Percentiles rank a stretch among this genome's conserved stretches.
Conservation (phyloP, 2,888 invertebrate species). For the Omphaloscelis lunosa region DNA sequence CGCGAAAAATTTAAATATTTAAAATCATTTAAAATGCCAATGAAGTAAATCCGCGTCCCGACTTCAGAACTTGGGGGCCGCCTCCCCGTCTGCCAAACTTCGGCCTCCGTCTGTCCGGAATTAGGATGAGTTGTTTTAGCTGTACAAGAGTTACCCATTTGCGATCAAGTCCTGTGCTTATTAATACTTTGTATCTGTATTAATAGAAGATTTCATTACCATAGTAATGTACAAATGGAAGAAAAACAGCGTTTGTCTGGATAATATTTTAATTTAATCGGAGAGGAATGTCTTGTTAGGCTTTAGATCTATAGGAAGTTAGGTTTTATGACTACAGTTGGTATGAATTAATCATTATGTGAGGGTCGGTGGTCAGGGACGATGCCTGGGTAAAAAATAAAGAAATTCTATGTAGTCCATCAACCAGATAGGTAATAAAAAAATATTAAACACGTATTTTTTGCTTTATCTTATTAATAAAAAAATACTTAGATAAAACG, state of each 20-base stretch:
- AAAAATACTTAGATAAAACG: too few species aligned
- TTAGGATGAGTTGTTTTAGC: slow-evolving; percentile 69
- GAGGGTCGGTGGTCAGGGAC: neutral
- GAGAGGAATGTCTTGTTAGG: slow-evolving; percentile 31
- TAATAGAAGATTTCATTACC: slow-evolving; percentile 57
- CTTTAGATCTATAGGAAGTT: neutral
- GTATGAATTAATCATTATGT: slow-evolving; percentile 39
- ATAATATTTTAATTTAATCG: slow-evolving; percentile 50
- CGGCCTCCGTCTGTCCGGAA: slow-evolving; percentile 49
- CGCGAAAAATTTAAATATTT: slow-evolving; percentile 47
- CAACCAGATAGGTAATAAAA: too few species aligned
- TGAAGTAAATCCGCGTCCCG: slow-evolving; percentile 39
- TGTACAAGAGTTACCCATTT: slow-evolving; percentile 82
- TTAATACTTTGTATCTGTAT: slow-evolving; percentile 47
- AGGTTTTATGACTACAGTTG: slow-evolving; percentile 16
- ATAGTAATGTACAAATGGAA: slow-evolving; percentile 51
- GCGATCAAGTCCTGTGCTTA: slow-evolving; percentile 48
- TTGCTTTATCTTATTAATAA: too few species aligned
- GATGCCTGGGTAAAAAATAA: too few species aligned
- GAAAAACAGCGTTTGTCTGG: slow-evolving; percentile 43
- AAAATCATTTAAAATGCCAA: slow-evolving; percentile 50
- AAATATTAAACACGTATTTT: too few species aligned
- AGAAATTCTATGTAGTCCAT: too few species aligned
- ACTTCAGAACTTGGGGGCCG: slow-evolving; percentile 24
- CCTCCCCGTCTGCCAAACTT: slow-evolving; percentile 68